Base-by-base conservation (phyloP, 2,797 vertebrate genomes). In the Diplodus sargus region DNA sequence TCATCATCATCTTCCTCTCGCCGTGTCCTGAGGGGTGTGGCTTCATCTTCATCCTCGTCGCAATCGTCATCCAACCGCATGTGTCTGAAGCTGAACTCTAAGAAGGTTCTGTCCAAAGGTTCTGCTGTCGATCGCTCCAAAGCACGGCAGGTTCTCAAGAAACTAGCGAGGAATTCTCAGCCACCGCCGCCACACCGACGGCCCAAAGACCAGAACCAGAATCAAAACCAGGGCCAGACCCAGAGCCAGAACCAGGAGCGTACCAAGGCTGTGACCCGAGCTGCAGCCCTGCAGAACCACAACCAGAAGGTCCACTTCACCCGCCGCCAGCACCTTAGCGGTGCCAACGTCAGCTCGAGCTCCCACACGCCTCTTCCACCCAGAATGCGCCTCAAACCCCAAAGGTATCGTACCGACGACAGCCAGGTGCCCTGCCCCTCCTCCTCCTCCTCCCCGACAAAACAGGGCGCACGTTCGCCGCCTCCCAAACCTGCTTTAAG, bases 381-480 rank as follows among this genome's bases (percentile, higher is more conserved):
- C 94, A 96, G 76, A 96, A 97, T 84, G 93, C 97, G 97, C 52
- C 96, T 99, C 83, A 99, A 99, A 95, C 98, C 98, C 49, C 98
- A 99, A 94, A 96, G 98, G 94, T 99, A 99, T 77, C 96, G 97
- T 91, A 98, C 98, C 7, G 98, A 99, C 84, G 98, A 99, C 70
- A 96, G 96, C 86, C 96, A 97, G 72, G 75, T 58, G 2, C 68
- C 82, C 3, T 67, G 48, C 61, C 68, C 76, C 30, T 69, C 76
- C 30, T 69, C 65, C 13, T 47, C 83, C 48, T 70, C 62, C 91
- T 91, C 91, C 74, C 87, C 61, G 9, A 82, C 96, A 90, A 96
- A 97, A 91, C 91, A 87, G 45, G 83, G 72, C 25, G 48, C 89
- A 73, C 89, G 85, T 59, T 76, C 83, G 5, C 63, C 81, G 78